phyloP scores from a whole-genome alignment of 2,888 invertebrate species.

The Tipula helvola region DNA sequence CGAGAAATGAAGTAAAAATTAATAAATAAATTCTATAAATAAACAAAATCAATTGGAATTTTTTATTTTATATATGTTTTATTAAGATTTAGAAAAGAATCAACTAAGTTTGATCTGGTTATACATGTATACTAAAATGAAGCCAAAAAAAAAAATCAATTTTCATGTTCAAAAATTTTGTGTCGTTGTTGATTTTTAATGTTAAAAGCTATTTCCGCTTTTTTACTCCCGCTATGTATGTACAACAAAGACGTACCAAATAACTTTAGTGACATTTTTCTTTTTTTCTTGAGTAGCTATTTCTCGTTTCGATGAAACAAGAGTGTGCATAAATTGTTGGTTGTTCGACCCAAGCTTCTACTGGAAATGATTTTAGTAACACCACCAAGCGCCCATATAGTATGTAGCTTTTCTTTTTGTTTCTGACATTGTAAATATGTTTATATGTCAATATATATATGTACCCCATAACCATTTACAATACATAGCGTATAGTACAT shows the following conservation, averaged over 20 bases:
- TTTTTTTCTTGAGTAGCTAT: not conserved
- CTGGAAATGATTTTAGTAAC: not conserved
- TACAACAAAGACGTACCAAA: not conserved
- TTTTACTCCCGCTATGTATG: not conserved
- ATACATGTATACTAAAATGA: too few relatives aligned
- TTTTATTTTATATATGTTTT: not conserved
- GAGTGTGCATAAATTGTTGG: not conserved
- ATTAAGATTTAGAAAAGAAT: not conserved
- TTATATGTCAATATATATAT: not conserved
- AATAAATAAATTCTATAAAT: not conserved
- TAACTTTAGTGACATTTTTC: not conserved
- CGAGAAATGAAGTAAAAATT: not conserved
- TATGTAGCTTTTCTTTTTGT: not conserved
- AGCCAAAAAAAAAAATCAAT: not conserved
- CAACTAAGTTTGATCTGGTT: not conserved
- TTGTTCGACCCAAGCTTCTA: not conserved
- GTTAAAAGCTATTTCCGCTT: not conserved
- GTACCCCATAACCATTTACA: not conserved
- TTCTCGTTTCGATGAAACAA: not conserved
- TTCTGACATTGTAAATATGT: not conserved
- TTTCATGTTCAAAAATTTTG: not conserved
- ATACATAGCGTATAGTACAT: not conserved
- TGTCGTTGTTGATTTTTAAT: not conserved
- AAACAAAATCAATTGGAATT: not conserved
- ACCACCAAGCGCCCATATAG: not conserved